Conservation (phyloP, 2,113 vertebrate species). For the Megalops atlanticus region DNA sequence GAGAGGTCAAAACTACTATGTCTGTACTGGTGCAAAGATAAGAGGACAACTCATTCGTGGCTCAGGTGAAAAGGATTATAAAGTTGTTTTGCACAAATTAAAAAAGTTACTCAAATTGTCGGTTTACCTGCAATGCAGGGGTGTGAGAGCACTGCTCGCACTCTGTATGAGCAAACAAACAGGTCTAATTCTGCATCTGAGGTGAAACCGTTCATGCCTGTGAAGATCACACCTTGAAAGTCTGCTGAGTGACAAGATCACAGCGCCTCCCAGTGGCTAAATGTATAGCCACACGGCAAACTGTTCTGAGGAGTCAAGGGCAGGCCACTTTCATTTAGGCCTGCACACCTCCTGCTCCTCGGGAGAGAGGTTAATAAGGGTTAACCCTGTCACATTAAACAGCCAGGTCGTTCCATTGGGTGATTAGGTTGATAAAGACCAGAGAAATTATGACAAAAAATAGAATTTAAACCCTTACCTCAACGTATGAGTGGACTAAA, state of each 20-base stretch:
- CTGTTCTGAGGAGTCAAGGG: neutral
- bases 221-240: neutral
- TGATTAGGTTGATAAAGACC: too few species aligned
- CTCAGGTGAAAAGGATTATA: too few species aligned
- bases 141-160: neutral
- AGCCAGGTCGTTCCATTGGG: neutral
- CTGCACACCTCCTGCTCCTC: too few species aligned
- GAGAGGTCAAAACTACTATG: too few species aligned
- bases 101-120: neutral
- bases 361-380: neutral
- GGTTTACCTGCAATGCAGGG: neutral
- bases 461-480: too few species aligned
- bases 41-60: too few species aligned
- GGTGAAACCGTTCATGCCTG: neutral
- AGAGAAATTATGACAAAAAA: too few species aligned
- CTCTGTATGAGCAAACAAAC: neutral
- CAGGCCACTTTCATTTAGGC: neutral
- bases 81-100: too few species aligned
- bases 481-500: too few species aligned
- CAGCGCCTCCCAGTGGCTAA: constrained; percentile 28
- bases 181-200: neutral
- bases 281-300: neutral
- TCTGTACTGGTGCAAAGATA: too few species aligned
- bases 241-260: neutral
- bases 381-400: neutral